Percentiles rank a stretch among this genome's conserved stretches.
Evolutionary conservation across 1,140 invertebrate genomes (phyloP).

Genomic region (Pogonomyrmex barbatus): DNA sequence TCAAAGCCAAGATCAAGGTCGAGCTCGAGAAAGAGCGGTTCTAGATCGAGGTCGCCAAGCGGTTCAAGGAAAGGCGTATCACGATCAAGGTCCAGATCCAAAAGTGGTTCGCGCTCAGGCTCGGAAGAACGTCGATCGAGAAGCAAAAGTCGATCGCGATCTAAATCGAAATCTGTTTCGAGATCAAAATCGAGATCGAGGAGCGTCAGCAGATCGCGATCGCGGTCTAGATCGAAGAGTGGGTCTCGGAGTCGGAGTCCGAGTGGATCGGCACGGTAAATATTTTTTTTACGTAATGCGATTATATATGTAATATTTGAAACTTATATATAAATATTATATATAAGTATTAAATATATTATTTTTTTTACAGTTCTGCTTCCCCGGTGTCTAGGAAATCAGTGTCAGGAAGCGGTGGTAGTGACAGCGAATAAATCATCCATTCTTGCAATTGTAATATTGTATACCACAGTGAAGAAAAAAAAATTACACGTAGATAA

Average conservation of each 20-base stretch:
- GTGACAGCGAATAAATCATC: constrained; percentile 72
- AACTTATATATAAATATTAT: background rate
- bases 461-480: background rate
- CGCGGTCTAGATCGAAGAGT: constrained; percentile 83
- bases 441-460: background rate
- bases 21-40: constrained; percentile 70
- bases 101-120: constrained; percentile 80
- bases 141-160: constrained; percentile 75
- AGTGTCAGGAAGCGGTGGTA: constrained; percentile 80
- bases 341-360: background rate
- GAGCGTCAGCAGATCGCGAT: constrained; percentile 81
- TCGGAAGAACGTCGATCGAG: constrained; percentile 76
- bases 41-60: constrained; percentile 77
- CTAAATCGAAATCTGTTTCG: constrained; percentile 78
- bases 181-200: constrained; percentile 81
- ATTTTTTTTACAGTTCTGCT: constrained; percentile 76
- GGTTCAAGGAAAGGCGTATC: constrained; percentile 73
- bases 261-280: constrained; percentile 84
- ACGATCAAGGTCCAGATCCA: constrained; percentile 73
- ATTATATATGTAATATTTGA: background rate
- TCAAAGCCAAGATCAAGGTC: constrained; percentile 79
- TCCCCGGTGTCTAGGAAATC: constrained; percentile 84
- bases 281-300: background rate
- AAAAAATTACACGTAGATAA: background rate
- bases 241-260: constrained; percentile 84